Evolutionary conservation across 2,113 vertebrate species (phyloP).

Genomic region (western clawed frog (Xenopus tropicalis)): DNA sequence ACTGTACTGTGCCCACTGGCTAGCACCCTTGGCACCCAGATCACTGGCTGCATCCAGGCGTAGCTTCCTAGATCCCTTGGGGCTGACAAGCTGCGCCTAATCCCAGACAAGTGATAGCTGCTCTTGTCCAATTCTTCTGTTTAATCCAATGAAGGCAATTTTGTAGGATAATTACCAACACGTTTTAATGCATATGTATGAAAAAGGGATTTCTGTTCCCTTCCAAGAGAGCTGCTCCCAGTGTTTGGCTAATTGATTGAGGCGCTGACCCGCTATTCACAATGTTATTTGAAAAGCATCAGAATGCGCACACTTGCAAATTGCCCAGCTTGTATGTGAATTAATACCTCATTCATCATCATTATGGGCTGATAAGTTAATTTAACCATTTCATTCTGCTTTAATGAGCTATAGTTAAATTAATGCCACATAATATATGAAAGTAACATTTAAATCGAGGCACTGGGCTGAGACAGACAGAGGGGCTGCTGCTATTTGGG

Average conservation of each 20-base stretch:
- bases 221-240: constrained; percentile 86
- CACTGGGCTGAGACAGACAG: constrained; percentile 98
- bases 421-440: constrained; percentile 99
- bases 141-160: constrained; percentile 98
- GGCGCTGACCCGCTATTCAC: constrained; percentile 98
- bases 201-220: constrained; percentile 81
- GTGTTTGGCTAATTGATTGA: constrained; percentile 99
- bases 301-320: constrained; percentile 99
- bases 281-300: constrained; percentile 99
- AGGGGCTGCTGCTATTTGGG: constrained; percentile 89
- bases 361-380: constrained; percentile 99
- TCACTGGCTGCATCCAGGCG: too few species aligned
- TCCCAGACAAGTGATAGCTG: constrained; percentile 68
- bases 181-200: constrained; percentile 99
- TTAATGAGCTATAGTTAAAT: constrained; percentile 99
- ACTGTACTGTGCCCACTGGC: too few species aligned
- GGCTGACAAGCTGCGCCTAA: constrained; percentile 65
- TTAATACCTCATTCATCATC: constrained; percentile 99
- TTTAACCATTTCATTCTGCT: constrained; percentile 99
- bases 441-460: constrained; percentile 99
- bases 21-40: too few species aligned
- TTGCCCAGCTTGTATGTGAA: constrained; percentile 99
- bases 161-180: constrained; percentile 99
- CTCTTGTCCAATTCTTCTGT: constrained; percentile 75
- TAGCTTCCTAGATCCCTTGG: neutral